Base-by-base conservation (phyloP, 2,797 vertebrate species). In the Enteromius paludinosus region DNA sequence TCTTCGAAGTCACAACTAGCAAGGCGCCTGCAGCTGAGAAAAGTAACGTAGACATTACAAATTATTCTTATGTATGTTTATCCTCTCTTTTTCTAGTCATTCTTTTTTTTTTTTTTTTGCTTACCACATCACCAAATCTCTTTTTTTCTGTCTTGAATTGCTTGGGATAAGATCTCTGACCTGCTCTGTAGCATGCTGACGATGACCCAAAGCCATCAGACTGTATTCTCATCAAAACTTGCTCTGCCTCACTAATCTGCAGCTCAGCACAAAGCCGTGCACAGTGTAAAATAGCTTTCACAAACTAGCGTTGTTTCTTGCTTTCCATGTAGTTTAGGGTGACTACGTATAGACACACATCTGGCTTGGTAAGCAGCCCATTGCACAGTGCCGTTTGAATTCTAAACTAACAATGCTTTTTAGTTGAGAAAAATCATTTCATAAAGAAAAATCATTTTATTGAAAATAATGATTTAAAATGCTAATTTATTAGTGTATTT, bases 11-110 rank as follows among this genome's bases (percentile, higher is more conserved):
- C 91, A 93, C 92, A 92, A 92, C 93, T 93, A 92, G 91, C 90
- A 92, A 92, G 92, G 92, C 89, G 89, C 90, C 92, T 91, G 92
- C 91, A 92, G 90, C 91, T 86, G 92, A 92, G 92, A 85, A 87
- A 92, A 93, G 91, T 89, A 95, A 94, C 77, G 94, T 95, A 95
- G 94, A 92, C 92, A 86, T 89, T 93, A 85, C 79, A 90, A 90
- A 89, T 89, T 91, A 61, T 85, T 88, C 82, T 68, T 86, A 89
- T 65, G 62, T 73, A 49, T 81, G 10, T 83, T 59, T 78, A 82
- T 52, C 43, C 28, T 82, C 68, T 85, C 87, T 92, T 90, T 90
- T 86, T 85, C 88, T 91, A 90, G 87, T 89, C 87, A 20, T 47
- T 88, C 78, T 90, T 90, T 91, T 87, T 85, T 45, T 43, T 43